phyloP scores from a whole-genome alignment of 2,113 vertebrate species.

The Hippocampus comes region DNA sequence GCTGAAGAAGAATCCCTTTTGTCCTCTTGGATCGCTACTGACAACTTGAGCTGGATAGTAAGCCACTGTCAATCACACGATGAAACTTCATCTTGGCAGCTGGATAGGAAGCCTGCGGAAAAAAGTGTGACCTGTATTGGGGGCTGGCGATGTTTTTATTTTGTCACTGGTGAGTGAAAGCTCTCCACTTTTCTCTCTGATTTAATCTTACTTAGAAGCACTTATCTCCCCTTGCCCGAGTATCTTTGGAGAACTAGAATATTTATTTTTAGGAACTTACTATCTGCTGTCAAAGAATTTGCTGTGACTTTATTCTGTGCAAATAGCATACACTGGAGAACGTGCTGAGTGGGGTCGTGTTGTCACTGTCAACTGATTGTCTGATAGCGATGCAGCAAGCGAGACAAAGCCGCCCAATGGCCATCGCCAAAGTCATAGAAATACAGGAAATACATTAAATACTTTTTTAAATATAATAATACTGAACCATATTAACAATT shows the following conservation, averaged over 20 bases:
- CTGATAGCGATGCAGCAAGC: too few species aligned
- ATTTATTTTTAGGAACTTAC: not conserved
- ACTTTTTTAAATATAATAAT: too few species aligned
- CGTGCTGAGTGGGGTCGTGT: not conserved
- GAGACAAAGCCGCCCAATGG: too few species aligned
- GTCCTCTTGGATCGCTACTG: conserved; percentile 21
- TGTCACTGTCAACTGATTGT: too few species aligned
- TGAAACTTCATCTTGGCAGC: conserved; percentile 30
- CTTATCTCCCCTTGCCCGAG: conserved; percentile 33
- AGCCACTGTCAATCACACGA: conserved; percentile 36
- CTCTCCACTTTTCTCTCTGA: conserved; percentile 23
- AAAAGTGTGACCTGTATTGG: conserved; percentile 22
- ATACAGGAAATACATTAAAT: too few species aligned
- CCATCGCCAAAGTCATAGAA: too few species aligned
- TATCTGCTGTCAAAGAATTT: not conserved
- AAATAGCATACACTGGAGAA: not conserved
- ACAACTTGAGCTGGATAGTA: conserved; percentile 10
- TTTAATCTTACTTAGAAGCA: conserved; percentile 39
- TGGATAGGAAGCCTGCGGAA: conserved; percentile 31
- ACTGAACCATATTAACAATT: too few species aligned
- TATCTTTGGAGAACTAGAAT: conserved; percentile 37
- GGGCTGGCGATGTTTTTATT: conserved; percentile 34
- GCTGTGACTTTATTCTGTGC: not conserved
- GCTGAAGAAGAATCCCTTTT: conserved; percentile 17
- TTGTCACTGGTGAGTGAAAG: conserved; percentile 32